A percentile compares a stretch with the other conserved stretches of the same genome.
These are phyloP conservation scores for Galeopterus variegatus DNA, from an alignment of 2,113 vertebrate species.

Conservation along the genomic window DNA sequence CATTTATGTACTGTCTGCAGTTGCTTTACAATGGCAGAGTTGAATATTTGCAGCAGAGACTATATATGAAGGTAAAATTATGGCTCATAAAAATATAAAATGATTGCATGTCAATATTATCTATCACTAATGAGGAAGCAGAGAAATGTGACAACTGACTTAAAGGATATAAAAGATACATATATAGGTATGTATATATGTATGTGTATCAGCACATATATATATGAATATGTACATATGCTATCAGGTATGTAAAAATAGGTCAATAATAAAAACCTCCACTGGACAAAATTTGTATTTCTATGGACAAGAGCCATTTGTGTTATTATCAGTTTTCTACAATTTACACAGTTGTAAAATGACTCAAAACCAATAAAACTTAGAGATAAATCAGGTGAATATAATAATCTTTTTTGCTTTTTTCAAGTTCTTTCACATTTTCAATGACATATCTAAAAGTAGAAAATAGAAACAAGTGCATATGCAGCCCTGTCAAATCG, in stretches of 20 bases:
- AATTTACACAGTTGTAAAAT: neutral
- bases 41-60: neutral
- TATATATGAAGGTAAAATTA: neutral
- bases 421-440: neutral
- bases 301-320: neutral
- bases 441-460: neutral
- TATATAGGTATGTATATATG: neutral
- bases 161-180: neutral
- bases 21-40: neutral
- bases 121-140: neutral
- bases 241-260: neutral
- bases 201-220: too few relatives aligned
- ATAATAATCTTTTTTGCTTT: neutral
- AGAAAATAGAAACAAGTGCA: neutral
- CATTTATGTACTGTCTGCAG: neutral
- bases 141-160: neutral
- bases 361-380: neutral
- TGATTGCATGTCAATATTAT: neutral
- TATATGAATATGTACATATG: neutral
- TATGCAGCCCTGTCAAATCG: neutral
- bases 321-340: neutral
- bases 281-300: neutral
- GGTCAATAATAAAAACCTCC: neutral
- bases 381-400: neutral
- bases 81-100: neutral